A percentile compares a stretch with the other conserved stretches of the same genome.
phyloP scores from a whole-genome alignment of 2,888 invertebrate genomes.

The Lottia scabra region DNA sequence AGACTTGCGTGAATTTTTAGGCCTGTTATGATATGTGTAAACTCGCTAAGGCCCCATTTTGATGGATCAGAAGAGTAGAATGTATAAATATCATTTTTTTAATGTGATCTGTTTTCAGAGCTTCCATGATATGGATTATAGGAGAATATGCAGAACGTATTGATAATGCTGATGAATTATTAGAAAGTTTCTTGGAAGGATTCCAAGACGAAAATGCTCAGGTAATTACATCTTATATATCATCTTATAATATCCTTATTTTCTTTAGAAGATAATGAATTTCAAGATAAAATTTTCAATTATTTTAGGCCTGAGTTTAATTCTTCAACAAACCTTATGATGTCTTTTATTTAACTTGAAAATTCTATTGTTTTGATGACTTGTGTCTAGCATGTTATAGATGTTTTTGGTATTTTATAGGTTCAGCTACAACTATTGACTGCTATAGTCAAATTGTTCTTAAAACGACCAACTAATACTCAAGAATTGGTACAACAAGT shows the following conservation, averaged over 20 bases:
- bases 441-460: constrained; percentile 97
- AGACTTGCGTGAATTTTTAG: too few species aligned
- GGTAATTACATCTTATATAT: constrained; percentile 40
- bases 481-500: constrained; percentile 97
- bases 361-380: background rate
- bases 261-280: background rate
- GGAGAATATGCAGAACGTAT: constrained; percentile 99
- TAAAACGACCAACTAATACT: constrained; percentile 97
- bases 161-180: constrained; percentile 97
- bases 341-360: background rate
- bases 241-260: too few species aligned
- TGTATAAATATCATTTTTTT: background rate
- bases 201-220: constrained; percentile 97
- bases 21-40: too few species aligned
- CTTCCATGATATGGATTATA: constrained; percentile 91
- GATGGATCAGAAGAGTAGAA: too few species aligned
- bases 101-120: constrained; percentile 71
- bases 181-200: constrained; percentile 98
- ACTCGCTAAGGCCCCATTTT: too few species aligned
- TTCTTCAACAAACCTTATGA: too few species aligned
- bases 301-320: too few species aligned
- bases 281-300: background rate
- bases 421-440: constrained; percentile 94
- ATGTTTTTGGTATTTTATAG: constrained; percentile 40
- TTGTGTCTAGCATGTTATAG: background rate